A percentile compares a stretch with the other conserved stretches of the same genome.
These are phyloP conservation scores for Eledona agricola DNA, from an alignment of 2,888 invertebrate species.

Conservation along the genomic window DNA sequence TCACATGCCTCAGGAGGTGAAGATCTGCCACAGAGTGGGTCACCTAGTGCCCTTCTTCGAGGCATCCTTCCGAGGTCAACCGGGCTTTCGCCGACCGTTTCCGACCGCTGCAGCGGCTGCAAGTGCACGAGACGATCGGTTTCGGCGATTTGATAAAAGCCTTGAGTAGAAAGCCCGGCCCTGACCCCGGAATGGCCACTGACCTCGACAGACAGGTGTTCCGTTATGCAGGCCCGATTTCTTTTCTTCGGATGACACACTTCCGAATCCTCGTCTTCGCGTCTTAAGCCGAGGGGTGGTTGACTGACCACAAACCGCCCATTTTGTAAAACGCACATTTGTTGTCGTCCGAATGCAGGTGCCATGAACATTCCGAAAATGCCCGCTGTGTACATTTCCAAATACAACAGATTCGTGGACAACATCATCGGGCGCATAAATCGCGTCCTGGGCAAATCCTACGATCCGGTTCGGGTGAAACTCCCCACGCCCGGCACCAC, in stretches of 20 bases:
- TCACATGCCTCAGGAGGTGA: too few relatives aligned
- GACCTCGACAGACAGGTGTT: slow-evolving; percentile 34
- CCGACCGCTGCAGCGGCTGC: too few relatives aligned
- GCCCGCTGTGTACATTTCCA: slow-evolving; percentile 78
- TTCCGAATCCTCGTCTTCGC: too few relatives aligned
- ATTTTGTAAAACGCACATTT: too few relatives aligned
- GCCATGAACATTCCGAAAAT: slow-evolving; percentile 62
- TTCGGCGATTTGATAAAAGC: slow-evolving; percentile 6
- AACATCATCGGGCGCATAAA: slow-evolving; percentile 84
- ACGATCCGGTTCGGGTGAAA: slow-evolving; percentile 86
- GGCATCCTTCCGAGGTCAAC: slow-evolving; percentile 46
- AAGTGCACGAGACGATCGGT: slow-evolving; percentile 4
- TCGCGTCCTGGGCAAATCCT: slow-evolving; percentile 78
- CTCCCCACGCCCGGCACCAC: slow-evolving; percentile 65
- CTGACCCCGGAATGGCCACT: slow-evolving; percentile 41
- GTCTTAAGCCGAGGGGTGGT: too few relatives aligned
- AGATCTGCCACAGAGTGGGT: slow-evolving; percentile 52
- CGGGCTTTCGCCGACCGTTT: slow-evolving; percentile 8
- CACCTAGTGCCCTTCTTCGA: slow-evolving; percentile 62
- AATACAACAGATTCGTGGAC: slow-evolving; percentile 87
- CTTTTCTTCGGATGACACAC: slow-evolving; percentile 18
- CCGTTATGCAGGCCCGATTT: slow-evolving; percentile 28
- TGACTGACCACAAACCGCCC: too few relatives aligned
- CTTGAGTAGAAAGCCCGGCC: slow-evolving; percentile 41
- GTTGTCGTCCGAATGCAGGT: too few relatives aligned